These are phyloP conservation scores for Agonopterix heracliana DNA, from an alignment of 2,888 invertebrate genomes.

Conservation along the genomic window DNA sequence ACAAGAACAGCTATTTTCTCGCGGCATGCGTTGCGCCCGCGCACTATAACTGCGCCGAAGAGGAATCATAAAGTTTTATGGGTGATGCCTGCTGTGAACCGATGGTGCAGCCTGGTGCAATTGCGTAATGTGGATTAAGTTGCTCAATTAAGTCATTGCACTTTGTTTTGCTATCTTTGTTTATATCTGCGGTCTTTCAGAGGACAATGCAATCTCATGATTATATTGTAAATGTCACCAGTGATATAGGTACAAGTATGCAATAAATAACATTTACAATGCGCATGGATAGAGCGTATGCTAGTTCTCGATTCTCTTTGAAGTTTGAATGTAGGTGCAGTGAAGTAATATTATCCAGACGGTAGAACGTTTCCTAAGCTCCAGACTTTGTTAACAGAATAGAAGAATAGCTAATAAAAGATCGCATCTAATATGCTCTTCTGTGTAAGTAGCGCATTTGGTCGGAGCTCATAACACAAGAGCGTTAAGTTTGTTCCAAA, in stretches of 20 bases:
- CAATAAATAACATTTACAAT: not conserved
- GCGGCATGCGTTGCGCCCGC: slow-evolving; percentile 36
- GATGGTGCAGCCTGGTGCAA: not conserved
- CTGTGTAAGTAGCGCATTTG: slow-evolving; percentile 36
- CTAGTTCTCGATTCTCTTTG: no score
- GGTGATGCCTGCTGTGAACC: slow-evolving; percentile 1
- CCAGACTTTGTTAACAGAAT: not conserved
- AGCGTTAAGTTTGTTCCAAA: slow-evolving; percentile 16
- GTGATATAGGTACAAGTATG: not conserved
- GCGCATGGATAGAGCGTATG: no score
- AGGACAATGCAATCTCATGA: not conserved
- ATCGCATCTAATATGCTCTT: slow-evolving; percentile 25
- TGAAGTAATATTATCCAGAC: no score
- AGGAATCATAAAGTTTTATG: slow-evolving; percentile 54
- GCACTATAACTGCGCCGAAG: slow-evolving; percentile 34
- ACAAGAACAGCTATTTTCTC: slow-evolving; percentile 57
- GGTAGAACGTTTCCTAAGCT: no score
- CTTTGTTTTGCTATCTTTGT: not conserved
- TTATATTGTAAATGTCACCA: not conserved
- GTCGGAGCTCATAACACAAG: slow-evolving; percentile 52
- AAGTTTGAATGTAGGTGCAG: no score
- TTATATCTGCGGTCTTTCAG: no score
- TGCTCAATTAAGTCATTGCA: not conserved
- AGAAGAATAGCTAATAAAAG: slow-evolving; percentile 11
- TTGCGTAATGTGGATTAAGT: slow-evolving; percentile 1